Base-by-base conservation (phyloP, 1,140 invertebrate genomes). In the Nylanderia fulva region DNA sequence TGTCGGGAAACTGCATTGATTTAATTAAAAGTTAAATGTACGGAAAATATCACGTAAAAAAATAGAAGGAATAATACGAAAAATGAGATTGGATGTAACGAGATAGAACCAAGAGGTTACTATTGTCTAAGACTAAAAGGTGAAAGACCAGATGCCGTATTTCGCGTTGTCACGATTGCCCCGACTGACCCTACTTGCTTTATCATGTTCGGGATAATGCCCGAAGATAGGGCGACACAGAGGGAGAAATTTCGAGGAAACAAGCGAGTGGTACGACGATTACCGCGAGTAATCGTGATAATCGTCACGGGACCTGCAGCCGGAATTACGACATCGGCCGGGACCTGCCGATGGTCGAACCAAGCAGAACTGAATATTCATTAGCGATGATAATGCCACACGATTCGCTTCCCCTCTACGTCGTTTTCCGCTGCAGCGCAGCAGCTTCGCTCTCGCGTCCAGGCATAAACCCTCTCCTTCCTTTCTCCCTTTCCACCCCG, bases 361-460 rank as follows among this genome's bases (percentile, higher is more conserved):
- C 85, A 86, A 90, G 77, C 86, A 86, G 86, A 92, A 92, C 90
- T 93, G 92, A 93, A 93, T 93, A 93, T 93, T 93, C 93, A 93
- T 93, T 93, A 92, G 92, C 84, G 90, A 93, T 91, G 92, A 93
- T 93, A 93, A 93, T 93, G 91, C 92, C 89, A 90, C 86, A 89
- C 87, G 90, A 93, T 88, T 60, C 54, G 60, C 60, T 39, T 52
- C 13, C 27, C n/a, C 54, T 60, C 45, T 48, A 52, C 48, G 52
- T 56, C 39, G 45, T 48, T 84, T 69, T 54, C 42, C 45, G 54
- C 66, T 45, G 45, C 39, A 76, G 45, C 27, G 45, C 27, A 27
- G 21, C 60, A 56, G 52, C 63, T 54, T 84, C 45, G 56, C 79
- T 64, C 29, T 24, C 39, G 69, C 39, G 69, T 84, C 58, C 72